Evolutionary conservation across 1,140 invertebrate species (phyloP), one percentile per base, ranked within the genome.

Genomic region (Physella acuta): DNA sequence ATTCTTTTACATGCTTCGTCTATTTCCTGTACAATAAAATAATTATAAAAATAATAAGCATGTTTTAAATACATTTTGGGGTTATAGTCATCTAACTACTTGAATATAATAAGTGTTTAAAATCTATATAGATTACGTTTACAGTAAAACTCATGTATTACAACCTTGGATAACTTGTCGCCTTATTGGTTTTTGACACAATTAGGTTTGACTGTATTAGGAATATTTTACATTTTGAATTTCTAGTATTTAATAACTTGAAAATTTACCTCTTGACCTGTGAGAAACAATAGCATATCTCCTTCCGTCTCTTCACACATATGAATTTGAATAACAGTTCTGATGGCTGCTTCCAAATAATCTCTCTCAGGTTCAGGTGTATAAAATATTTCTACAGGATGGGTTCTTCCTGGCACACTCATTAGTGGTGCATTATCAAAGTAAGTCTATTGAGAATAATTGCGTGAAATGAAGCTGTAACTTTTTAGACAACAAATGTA

Each of bases 1-100:
- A 99, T 96, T 76, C 96, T 87, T 85, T 99, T 99, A 82, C 98
- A 99, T 0, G 98, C 97, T 85, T 99, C 97, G 86, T 99, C 98
- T 69, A 99, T 99, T 88, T 99, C 98, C 94, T 90, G 72, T 3
- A 71, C 62, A 51, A 44, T 51, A 36, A 65, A 16, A 24, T 62
- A 51, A 8, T 55, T 24, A 28, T 44, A 44, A 20, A 44, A 44
- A 11, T 44, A n/a, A n/a, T n/a, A n/a, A n/a, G 11, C 44, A 49
- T 49, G 11, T 49, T n/a, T 49, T 49, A 49, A 49, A n/a, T 49
- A 14, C 44, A 49, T 49, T 49, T 14, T 14, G 11, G n/a, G n/a
- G n/a, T 49, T n/a, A 49, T 14, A 49, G 44, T 49, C n/a, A n/a
- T n/a, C n/a, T n/a, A n/a, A n/a, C n/a, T n/a, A n/a, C n/a, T n/a